Evolutionary conservation across 2,888 invertebrate species (phyloP), one percentile per base, ranked within the genome.

Genomic region (Cyrtodaria siliqua): DNA sequence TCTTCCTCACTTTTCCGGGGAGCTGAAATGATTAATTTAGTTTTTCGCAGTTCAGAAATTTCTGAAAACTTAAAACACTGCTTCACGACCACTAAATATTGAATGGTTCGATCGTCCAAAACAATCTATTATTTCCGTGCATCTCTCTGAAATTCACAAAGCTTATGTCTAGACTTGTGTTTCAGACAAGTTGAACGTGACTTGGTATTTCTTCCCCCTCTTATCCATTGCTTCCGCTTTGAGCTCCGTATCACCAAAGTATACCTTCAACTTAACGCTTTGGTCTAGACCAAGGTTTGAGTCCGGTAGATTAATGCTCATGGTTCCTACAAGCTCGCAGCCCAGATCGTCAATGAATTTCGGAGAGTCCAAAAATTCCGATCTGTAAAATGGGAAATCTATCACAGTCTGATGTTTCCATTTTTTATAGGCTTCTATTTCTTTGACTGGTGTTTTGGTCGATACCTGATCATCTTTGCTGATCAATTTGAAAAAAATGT

Each of bases 331-430:
- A 26, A 60, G 53, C 47, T 27, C 40, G 44, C 76, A 77, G 1
- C 67, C 67, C 23, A 50, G 50, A n/a, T 71, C 71, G 52, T 62
- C 62, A 27, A 77, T 47, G 56, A 62, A 77, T 38, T 26, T 24
- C 12, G 76, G 78, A 0, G 40, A 18, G 3, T 18, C 8, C 0
- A 20, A 8, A 0, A 56, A 44, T 44, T 63, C 60, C 14, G 78
- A 72, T 47, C 69, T 27, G 52, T 78, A 78, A 38, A 78, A 78
- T 16, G 78, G 78, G 44, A 77, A 77, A 2, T 62, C 57, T 12
- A 77, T 63, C 23, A 16, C 52, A 0, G 33, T 42, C 44, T 77
- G 76, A 26, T 56, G 52, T 27, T 16, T 52, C 1, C 42, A 62
- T 49, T 62, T 71, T 9, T 50, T 44, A 14, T 40, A 77, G 4